Conservation (phyloP, 2,888 invertebrate genomes). For the Agrotis clavis region DNA sequence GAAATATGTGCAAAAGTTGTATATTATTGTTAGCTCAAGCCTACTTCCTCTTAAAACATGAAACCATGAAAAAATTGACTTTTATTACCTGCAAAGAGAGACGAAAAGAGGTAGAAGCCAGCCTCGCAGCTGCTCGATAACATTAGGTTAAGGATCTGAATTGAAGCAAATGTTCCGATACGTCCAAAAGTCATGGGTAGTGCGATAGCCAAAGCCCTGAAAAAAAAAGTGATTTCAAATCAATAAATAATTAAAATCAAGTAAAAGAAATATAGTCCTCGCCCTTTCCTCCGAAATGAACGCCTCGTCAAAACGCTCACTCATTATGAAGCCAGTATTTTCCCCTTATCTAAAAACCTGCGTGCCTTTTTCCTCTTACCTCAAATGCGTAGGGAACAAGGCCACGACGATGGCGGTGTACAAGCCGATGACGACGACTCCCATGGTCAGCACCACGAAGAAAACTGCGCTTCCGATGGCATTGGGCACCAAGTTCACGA, state of each 20-base stretch:
- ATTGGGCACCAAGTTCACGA: constrained; percentile 92
- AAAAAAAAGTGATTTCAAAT: constrained; percentile 59
- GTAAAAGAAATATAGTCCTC: too few relatives aligned
- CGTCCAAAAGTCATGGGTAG: constrained; percentile 90
- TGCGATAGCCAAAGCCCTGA: constrained; percentile 91
- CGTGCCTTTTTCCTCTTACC: constrained; percentile 65
- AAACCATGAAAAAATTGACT: not conserved
- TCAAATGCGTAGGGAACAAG: constrained; percentile 89
- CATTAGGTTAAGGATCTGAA: constrained; percentile 91
- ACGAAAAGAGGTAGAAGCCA: constrained; percentile 91
- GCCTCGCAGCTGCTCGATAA: constrained; percentile 91
- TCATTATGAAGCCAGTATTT: not conserved
- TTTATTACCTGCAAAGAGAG: constrained; percentile 81
- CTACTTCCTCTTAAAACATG: not conserved
- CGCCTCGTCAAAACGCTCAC: too few relatives aligned
- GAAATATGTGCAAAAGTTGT: constrained; percentile 10
- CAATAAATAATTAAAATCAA: too few relatives aligned
- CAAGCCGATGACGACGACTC: constrained; percentile 85
- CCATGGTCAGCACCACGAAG: constrained; percentile 81
- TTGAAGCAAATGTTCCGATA: constrained; percentile 91
- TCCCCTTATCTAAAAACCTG: not conserved
- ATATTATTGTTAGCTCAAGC: not conserved
- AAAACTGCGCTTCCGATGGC: constrained; percentile 91
- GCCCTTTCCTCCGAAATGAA: not conserved
- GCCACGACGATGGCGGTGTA: constrained; percentile 90